Base-by-base conservation (phyloP, 2,888 invertebrate genomes). In the Tromatobia lineatoria region DNA sequence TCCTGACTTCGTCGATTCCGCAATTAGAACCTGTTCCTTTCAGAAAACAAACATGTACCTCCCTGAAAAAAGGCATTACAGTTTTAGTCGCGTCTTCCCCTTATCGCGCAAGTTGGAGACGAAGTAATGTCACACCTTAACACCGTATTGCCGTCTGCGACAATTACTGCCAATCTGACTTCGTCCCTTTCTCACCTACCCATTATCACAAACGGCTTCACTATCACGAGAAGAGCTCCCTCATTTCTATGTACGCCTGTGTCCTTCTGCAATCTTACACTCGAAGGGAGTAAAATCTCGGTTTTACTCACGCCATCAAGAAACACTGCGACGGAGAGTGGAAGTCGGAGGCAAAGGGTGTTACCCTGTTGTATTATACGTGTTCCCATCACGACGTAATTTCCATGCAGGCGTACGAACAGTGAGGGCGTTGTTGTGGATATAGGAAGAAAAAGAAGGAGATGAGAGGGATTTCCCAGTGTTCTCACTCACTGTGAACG, bases 401-500 rank as follows among this genome's bases (percentile, higher is more conserved):
- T 86, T 85, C 67, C 75, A 82, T 83, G 79, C 61, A 82, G 82
- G 73, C 50, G 66, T 71, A 34, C n/a, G 20, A n/a, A 66, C 54
- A 25, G 70, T 25, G 23, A 50, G 18, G 52, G 34, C 11, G 64
- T 47, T 67, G 45, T 57, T 47, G 52, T 45, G 15, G 59, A 25
- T 0, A 50, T 15, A 3, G 38, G 13, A 7, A 61, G 59, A 47
- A 1, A 45, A 29, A 74, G 38, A 61, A 76, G 71, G 29, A 18
- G 50, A 45, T 11, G 75, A 81, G 50, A 70, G 42, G 52, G 74
- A 18, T 64, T 75, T 23, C 34, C 54, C 42, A 57, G 77, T 69
- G 70, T 84, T 85, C 82, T 77, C 87, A 84, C 84, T 83, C 59
- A 70, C 85, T 45, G 86, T 81, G 87, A 85, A 88, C 87, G 87